Base-by-base conservation (phyloP, 2,888 invertebrate species). In the Amiota mariae region DNA sequence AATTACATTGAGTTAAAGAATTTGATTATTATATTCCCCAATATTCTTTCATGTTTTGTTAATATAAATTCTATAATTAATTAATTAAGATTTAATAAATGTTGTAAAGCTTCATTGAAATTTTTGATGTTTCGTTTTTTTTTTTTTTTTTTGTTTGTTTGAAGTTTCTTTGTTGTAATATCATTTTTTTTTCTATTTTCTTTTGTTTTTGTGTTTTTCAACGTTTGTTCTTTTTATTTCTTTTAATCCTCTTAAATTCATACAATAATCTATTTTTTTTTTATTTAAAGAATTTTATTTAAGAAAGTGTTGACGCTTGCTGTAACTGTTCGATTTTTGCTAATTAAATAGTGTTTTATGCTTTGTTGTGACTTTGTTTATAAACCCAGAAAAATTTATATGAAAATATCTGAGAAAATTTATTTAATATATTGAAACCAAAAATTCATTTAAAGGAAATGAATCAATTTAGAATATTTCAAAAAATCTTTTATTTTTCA, bases 21-120 rank as follows among this genome's bases (percentile, higher is more conserved):
- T 20, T 15, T 20, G n/a, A 8, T 15, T 54, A 54, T 54, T 54
- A 15, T n/a, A 68, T 15, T 36, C 72, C n/a, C 15, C 46, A n/a
- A 11, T 48, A 10, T 11, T 15, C 70, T 76, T 70, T n/a, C 57
- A 71, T 36, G 49, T 68, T 49, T 77, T 71, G 54, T 73, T 77
- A 46, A 72, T 24, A 70, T 71, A 54, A 66, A 56, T 36, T 13
- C 20, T 72, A 15, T 67, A 49, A 71, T 20, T 36, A 63, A 20
- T 67, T n/a, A 47, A 15, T 64, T 46, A 47, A 15, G 47, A 48
- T n/a, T 64, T 67, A 51, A 67, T 51, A 67, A 51, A 13, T 51
- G 48, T 67, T 67, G 67, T 67, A 67, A 67, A 51, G 49, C 51
- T 49, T 67, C 49, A 49, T 67, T 51, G 48, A 51, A 20, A 67